These are phyloP conservation scores for Pedicia rivosa DNA, from an alignment of 2,888 invertebrate genomes.

Conservation along the genomic window DNA sequence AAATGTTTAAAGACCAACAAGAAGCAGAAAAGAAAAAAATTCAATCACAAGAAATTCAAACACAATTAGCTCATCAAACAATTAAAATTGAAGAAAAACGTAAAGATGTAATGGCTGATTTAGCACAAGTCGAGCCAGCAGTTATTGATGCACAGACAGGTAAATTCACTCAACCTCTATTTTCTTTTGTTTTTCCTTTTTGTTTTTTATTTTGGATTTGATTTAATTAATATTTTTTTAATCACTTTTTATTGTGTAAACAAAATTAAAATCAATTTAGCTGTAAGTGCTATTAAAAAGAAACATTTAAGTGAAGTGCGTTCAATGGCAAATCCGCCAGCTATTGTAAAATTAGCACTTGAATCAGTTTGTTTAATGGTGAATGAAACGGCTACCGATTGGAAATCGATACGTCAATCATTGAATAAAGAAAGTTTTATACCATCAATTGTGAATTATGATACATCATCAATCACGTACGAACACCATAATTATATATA, in stretches of 20 bases:
- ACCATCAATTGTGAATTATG: constrained; percentile 85
- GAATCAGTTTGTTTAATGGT: constrained; percentile 89
- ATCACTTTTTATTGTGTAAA: constrained; percentile 1
- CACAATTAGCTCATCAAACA: constrained; percentile 71
- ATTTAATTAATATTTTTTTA: constrained; percentile 9
- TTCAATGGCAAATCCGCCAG: constrained; percentile 89
- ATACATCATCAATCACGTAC: constrained; percentile 83
- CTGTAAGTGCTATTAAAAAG: constrained; percentile 92
- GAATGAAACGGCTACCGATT: constrained; percentile 78
- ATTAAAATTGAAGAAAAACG: constrained; percentile 88
- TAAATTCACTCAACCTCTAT: constrained; percentile 32
- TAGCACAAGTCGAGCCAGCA: constrained; percentile 96
- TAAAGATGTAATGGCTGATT: constrained; percentile 86
- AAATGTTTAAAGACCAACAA: constrained; percentile 99
- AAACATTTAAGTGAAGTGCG: constrained; percentile 89
- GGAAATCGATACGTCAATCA: constrained; percentile 83
- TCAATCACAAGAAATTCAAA: constrained; percentile 92
- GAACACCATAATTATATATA: too few species aligned
- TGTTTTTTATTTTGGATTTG: constrained; percentile 7
- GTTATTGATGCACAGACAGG: constrained; percentile 97
- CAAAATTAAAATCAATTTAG: constrained; percentile 28
- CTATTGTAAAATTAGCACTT: constrained; percentile 80
- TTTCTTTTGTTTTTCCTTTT: constrained; percentile 9
- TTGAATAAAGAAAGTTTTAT: constrained; percentile 94
- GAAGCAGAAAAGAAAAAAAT: constrained; percentile 99